phyloP scores from a whole-genome alignment of 2,888 invertebrate genomes.

The Portevinia maculata region DNA sequence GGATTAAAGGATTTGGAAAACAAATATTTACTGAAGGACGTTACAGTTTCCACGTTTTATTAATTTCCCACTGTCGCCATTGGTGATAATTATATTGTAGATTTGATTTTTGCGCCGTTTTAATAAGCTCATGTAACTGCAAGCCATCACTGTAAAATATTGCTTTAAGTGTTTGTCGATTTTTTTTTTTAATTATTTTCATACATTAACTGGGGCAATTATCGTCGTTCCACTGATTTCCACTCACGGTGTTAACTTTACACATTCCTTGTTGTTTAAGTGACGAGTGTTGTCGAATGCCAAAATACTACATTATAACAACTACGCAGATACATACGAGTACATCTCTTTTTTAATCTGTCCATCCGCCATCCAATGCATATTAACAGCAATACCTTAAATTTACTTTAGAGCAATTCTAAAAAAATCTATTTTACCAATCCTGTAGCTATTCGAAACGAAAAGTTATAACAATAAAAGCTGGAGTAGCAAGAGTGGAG shows the following conservation, averaged over 20 bases:
- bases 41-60: conserved; percentile 3
- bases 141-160: background rate
- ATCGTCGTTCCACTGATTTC: conserved; percentile 32
- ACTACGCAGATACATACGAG: background rate
- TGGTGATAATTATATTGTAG: conserved; percentile 31
- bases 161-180: conserved; percentile 53
- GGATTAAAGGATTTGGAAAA: no score
- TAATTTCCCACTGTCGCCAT: conserved; percentile 18
- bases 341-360: conserved; percentile 48
- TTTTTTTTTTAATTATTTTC: conserved; percentile 57
- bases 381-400: conserved; percentile 53
- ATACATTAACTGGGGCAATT: conserved; percentile 59
- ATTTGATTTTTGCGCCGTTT: conserved; percentile 21
- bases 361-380: conserved; percentile 25
- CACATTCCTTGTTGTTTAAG: background rate
- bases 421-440: conserved; percentile 59
- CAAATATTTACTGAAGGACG: no score
- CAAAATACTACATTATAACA: conserved; percentile 11
- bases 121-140: conserved; percentile 14
- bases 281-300: conserved; percentile 17
- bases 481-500: conserved; percentile 29
- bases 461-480: conserved; percentile 51
- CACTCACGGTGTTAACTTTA: background rate
- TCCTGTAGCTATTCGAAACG: conserved; percentile 36
- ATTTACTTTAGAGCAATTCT: conserved; percentile 52